These are phyloP conservation scores for Chesias legatella DNA, from an alignment of 2,888 invertebrate species.

Conservation along the genomic window DNA sequence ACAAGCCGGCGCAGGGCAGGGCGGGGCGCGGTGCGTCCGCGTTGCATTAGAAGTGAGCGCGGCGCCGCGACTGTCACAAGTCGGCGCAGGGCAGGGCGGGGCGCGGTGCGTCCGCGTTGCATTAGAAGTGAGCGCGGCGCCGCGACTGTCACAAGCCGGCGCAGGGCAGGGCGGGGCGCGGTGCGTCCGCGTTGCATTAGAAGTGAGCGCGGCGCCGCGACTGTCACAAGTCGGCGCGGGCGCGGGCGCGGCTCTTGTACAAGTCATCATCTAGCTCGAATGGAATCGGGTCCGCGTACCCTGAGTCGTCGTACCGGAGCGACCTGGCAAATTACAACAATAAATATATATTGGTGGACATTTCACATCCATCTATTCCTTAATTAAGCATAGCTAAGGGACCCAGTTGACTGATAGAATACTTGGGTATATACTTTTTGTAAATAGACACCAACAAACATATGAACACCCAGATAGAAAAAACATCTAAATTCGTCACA, in stretches of 20 bases:
- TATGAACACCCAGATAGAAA: no score
- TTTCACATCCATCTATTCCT: no score
- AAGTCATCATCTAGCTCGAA: constrained; percentile 85
- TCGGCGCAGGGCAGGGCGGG: no score
- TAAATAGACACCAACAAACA: no score
- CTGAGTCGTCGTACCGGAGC: constrained; percentile 85
- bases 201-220: constrained; percentile 69
- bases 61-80: constrained; percentile 76
- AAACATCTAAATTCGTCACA: no score
- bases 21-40: constrained; percentile 4
- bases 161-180: constrained; percentile 1
- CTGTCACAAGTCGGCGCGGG: constrained; percentile 80
- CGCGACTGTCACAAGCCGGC: not conserved
- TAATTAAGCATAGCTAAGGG: no score
- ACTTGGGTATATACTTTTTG: no score
- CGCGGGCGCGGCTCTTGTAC: constrained; percentile 81
- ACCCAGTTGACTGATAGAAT: no score
- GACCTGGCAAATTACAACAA: constrained; percentile 54
- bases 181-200: constrained; percentile 34
- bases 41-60: constrained; percentile 60
- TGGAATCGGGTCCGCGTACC: constrained; percentile 83
- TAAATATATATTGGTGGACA: no score
- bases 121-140: no score
- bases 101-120: no score
- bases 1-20: constrained; percentile 80